Percentiles rank a stretch among this genome's conserved stretches.
Conservation (phyloP, 2,797 vertebrate genomes). For the Glyptemys insculpta region DNA sequence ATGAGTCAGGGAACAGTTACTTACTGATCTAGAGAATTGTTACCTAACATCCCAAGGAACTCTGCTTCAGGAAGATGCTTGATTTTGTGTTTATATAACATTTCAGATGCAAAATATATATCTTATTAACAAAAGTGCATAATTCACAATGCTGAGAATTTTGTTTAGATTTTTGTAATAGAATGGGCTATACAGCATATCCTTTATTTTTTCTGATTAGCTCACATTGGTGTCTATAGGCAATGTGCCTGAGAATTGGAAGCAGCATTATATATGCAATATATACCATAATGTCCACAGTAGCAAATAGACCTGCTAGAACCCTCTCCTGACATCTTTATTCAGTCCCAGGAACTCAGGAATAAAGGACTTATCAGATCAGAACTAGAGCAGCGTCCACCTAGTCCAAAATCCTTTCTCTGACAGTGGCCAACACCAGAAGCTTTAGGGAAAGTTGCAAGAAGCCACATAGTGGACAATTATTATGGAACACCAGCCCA, state of each 20-base stretch:
- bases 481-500: neutral
- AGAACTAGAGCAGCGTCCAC: neutral
- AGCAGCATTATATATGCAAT: neutral
- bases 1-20: conserved; percentile 56
- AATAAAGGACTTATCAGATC: neutral
- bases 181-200: neutral
- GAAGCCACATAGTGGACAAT: neutral
- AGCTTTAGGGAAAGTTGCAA: neutral
- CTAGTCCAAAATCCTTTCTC: neutral
- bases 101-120: neutral
- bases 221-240: neutral
- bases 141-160: neutral
- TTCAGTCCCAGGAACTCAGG: too few relatives aligned
- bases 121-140: neutral
- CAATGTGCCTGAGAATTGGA: neutral
- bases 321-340: neutral
- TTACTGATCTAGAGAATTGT: conserved; percentile 43
- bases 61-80: neutral
- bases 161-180: neutral
- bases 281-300: rapidly evolving
- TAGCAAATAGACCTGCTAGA: neutral
- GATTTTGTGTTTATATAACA: neutral
- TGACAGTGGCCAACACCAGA: neutral
- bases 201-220: neutral
- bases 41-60: conserved; percentile 34